Evolutionary conservation across 1,140 invertebrate genomes (phyloP), one percentile per base, ranked within the genome.

Genomic region (Steinernema feltiae): DNA sequence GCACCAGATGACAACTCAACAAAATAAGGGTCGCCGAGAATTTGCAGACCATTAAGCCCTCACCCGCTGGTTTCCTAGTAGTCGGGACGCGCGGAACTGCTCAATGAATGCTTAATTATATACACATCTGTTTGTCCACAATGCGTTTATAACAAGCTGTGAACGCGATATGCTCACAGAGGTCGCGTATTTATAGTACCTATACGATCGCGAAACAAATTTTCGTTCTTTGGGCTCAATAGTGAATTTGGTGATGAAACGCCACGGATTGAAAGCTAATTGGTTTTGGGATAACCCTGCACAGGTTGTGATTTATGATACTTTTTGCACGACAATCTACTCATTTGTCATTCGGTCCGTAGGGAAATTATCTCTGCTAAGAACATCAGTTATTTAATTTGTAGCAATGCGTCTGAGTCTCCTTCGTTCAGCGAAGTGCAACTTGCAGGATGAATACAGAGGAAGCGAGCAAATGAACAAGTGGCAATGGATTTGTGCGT

Each of bases 41-140:
- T 63, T 63, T 21, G 53, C 53, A 63, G 53, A 63, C 53, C 53
- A 63, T 63, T 63, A 63, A 63, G 53, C 53, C 24, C 53, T 15
- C 15, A 15, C 53, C 53, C 24, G 53, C 53, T 63, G 53, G 53
- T 21, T 21, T 21, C 24, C 7, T 63, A 63, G 53, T 63, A 63
- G 53, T 63, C 53, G 53, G 24, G 53, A 63, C 53, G 53, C 53
- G 53, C 53, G 53, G 24, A 63, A 63, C 53, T 63, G 53, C 53
- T 63, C 53, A 63, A 63, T 63, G 53, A 63, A 63, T 63, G 53
- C 53, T 63, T 63, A 63, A 63, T 63, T 63, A 63, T 63, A 63
- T 63, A 63, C 53, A 63, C 53, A 63, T 63, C 53, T 63, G 53
- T 63, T 63, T 63, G 53, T 63, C 24, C 7, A 63, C 53, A 63